Evolutionary conservation across 2,888 invertebrate genomes (phyloP), one percentile per base, ranked within the genome.

Genomic region (Operophtera brumata): DNA sequence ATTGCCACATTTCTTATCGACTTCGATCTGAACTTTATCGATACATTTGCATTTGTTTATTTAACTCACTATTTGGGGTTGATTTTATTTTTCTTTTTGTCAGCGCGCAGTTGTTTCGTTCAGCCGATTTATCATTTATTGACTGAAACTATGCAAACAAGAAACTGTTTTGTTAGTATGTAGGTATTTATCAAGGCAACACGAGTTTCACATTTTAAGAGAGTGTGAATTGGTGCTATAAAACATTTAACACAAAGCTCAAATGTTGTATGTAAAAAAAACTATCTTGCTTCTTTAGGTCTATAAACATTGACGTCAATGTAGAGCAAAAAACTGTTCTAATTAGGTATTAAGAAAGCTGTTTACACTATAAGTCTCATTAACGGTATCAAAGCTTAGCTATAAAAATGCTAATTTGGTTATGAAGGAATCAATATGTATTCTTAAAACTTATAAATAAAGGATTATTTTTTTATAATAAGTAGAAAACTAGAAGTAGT

Each of bases 1-100:
- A 86, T 87, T 84, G 83, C 78, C 71, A 69, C 71, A 76, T 67
- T 68, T 69, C 66, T 78, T 78, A 81, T 81, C 78, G 73, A 78
- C 72, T 65, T 61, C 52, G 43, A 75, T 75, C 69, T 56, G 59
- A 69, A 71, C 74, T 62, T 57, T 73, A 77, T 79, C 76, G 72
- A 69, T 75, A 59, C 61, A 60, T 71, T 71, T 58, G 48, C 26
- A 52, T 47, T 58, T 51, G 30, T 39, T 32, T 28, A 26, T 28
- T 41, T 40, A 14, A 34, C 12, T 53, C 52, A 49, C 52, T 59
- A 49, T 53, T 43, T 37, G 9, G 20, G 4, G 8, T 8, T 30
- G 4, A 4, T 10, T 14, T 10, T 6, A 14, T 14, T 30, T 30
- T 30, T 30, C 7, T 9, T 20, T 20, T 20, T 20, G 20, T 2